Evolutionary conservation across 92 coral and sea anemone species (phyloP), one percentile per base, ranked within the genome.

Genomic region (Isaurus tuberculatus): DNA sequence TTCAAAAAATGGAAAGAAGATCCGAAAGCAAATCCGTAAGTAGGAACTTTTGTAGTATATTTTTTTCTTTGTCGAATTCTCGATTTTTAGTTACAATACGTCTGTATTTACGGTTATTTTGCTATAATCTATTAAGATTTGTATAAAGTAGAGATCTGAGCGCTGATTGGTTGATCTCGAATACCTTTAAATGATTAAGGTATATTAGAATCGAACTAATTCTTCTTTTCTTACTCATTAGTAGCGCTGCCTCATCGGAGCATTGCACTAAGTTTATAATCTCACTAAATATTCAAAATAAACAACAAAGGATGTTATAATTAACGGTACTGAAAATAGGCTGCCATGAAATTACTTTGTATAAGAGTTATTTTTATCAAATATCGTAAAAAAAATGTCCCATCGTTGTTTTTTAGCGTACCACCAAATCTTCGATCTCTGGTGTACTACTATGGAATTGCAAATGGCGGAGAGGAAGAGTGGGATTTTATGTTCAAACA

Each of bases 401-500:
- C 3, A 55, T 22, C n/a, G 28, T 6, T 26, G n/a, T 57, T 34
- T 23, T 55, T 15, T 73, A 92, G 97, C 73, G 88, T 92, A n/a
- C 83, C 88, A 7, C 91, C 94, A 26, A 88, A 92, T 65, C 66
- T 92, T 48, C 94, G 97, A 40, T 82, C 85, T 11, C 20, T 92
- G 55, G 97, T 92, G 16, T 90, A 88, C 72, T 85, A 42, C 63
- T 90, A 88, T 69, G 97, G 97, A 23, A 86, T 92, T 58, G 85
- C 75, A 14, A 77, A 73, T 67, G 94, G 97, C 0, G 97, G 97
- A 22, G 90, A 65, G n/a, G 82, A 85, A 28, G 97, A 92, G 26
- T 92, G 97, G 97, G 89, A 92, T 65, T 92, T 92, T 71, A 93
- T 86, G 65, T 92, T 85, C 75, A 17, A 86, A 2, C 97, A 92